Evolutionary conservation across 2,113 vertebrate species (phyloP).

Genomic region (Pandion haliaetus): DNA sequence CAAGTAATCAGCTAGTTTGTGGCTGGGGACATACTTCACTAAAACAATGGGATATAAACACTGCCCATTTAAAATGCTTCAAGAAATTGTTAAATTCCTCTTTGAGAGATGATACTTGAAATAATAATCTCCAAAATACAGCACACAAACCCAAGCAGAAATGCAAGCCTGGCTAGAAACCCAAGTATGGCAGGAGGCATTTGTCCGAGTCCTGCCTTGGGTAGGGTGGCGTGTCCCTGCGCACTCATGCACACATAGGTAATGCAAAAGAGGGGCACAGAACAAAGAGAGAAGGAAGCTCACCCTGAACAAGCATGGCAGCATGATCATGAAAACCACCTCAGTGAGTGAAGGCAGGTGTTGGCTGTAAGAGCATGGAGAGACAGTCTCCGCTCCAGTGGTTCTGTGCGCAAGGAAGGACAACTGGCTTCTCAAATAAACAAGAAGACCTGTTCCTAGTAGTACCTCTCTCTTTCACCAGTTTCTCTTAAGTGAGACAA

Average conservation of each 20-base stretch:
- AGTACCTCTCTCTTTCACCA: background rate
- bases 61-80: background rate
- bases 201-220: background rate
- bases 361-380: background rate
- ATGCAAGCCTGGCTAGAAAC: background rate
- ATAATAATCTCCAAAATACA: background rate
- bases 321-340: background rate
- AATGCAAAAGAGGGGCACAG: background rate
- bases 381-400: background rate
- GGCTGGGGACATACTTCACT: background rate
- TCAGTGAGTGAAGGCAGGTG: background rate
- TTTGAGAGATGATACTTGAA: background rate
- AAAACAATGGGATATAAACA: background rate
- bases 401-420: background rate
- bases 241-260: rapidly evolving
- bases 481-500: background rate
- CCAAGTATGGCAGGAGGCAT: background rate
- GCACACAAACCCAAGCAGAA: background rate
- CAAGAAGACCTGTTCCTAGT: background rate
- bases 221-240: background rate
- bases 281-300: background rate
- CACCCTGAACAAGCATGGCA: background rate
- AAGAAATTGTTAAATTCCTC: background rate
- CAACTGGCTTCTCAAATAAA: background rate
- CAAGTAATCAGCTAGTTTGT: background rate